These are phyloP conservation scores for Cryptomyrus ogoouensis DNA, from an alignment of 2,113 vertebrate genomes.

Conservation along the genomic window DNA sequence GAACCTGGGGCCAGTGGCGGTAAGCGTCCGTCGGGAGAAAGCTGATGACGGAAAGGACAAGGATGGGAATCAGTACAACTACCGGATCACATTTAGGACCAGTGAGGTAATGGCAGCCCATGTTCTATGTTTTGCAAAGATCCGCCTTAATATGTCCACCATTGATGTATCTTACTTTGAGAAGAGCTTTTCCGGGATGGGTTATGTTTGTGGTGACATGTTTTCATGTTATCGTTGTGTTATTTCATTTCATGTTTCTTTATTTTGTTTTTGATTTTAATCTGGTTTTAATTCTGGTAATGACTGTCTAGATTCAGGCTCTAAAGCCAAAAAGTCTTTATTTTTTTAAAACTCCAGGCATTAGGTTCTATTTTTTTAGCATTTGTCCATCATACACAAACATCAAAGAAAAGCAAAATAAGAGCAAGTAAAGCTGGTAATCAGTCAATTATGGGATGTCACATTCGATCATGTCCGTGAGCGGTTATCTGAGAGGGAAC, in stretches of 20 bases:
- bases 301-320: not conserved
- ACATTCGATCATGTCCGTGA: not conserved
- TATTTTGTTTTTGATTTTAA: not conserved
- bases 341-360: not conserved
- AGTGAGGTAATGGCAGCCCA: conserved; percentile 75
- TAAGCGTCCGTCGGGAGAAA: conserved; percentile 87
- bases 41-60: conserved; percentile 90
- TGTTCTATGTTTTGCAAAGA: not conserved
- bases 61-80: conserved; percentile 86
- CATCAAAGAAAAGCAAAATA: not conserved
- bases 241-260: not conserved
- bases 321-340: not conserved
- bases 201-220: not conserved
- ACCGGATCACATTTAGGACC: conserved; percentile 88
- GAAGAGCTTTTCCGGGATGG: not conserved
- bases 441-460: not conserved
- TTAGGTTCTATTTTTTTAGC: not conserved
- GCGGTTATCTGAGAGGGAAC: not conserved
- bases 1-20: conserved; percentile 86
- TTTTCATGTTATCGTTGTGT: not conserved
- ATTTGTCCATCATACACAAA: not conserved
- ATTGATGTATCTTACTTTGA: not conserved
- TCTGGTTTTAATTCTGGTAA: not conserved
- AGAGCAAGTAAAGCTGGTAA: not conserved
- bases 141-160: not conserved